phyloP scores from a whole-genome alignment of 2,888 invertebrate species.

The Habrosyne pyritoides region DNA sequence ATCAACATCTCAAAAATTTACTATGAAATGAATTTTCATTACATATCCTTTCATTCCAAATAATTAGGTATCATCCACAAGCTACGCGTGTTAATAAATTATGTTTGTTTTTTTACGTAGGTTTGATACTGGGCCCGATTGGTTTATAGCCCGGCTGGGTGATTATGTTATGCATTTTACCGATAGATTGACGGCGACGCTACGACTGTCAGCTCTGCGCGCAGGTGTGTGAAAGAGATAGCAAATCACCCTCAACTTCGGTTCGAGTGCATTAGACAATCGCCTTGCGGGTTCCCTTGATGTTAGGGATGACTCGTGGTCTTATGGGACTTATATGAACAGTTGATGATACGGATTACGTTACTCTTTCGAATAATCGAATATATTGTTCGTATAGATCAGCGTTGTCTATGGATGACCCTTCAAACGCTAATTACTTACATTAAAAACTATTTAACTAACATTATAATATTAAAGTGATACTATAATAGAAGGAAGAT shows the following conservation, averaged over 20 bases:
- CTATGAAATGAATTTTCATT: background rate
- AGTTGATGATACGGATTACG: background rate
- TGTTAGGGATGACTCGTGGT: no score
- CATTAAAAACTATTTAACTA: conserved; percentile 36
- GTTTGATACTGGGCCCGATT: no score
- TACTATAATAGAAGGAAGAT: conserved; percentile 32
- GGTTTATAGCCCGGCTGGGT: no score
- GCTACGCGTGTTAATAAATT: conserved; percentile 2
- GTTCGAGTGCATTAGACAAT: no score
- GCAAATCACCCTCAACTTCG: no score
- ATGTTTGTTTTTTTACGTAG: background rate
- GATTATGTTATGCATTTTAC: no score
- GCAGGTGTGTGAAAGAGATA: no score
- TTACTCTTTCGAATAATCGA: background rate
- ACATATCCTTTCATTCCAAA: conserved; percentile 8
- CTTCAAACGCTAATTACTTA: conserved; percentile 27
- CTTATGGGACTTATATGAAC: no score
- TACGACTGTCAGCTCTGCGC: no score
- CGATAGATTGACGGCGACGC: no score
- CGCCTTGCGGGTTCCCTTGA: no score
- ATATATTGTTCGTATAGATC: background rate
- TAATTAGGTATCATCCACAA: conserved; percentile 6
- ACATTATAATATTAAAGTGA: conserved; percentile 27
- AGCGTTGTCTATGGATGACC: conserved; percentile 17
- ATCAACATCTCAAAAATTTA: conserved; percentile 7